phyloP scores from a whole-genome alignment of 1,140 invertebrate genomes.

The Caenorhabditis briggsae region DNA sequence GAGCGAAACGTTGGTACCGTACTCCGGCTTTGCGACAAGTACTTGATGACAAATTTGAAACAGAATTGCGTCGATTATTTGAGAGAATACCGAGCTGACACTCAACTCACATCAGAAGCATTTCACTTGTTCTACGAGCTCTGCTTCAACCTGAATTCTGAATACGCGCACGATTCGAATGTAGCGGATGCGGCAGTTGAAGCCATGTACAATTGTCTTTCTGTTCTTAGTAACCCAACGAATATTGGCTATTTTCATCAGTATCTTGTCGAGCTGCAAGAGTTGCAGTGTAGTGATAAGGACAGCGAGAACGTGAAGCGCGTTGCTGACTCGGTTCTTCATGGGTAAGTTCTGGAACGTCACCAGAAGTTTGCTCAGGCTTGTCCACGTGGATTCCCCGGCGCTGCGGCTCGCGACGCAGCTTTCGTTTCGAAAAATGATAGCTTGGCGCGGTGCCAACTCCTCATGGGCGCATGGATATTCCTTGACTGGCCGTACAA shows the following conservation, averaged over 20 bases:
- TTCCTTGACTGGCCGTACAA: no score
- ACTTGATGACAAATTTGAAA: slow-evolving; percentile 23
- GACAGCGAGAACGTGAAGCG: background rate
- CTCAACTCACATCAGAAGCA: background rate
- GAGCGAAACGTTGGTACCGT: slow-evolving; percentile 31
- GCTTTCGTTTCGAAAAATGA: no score
- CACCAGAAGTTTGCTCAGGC: no score
- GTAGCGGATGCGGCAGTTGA: slow-evolving; percentile 8
- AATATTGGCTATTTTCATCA: background rate
- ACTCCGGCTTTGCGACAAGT: slow-evolving; percentile 24
- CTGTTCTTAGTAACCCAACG: background rate
- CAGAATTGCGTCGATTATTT: slow-evolving; percentile 5
- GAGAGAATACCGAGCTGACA: slow-evolving; percentile 3
- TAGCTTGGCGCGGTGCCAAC: no score
- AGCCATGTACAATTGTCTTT: slow-evolving; percentile 20
- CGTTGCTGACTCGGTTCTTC: slow-evolving; percentile 11
- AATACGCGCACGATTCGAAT: background rate
- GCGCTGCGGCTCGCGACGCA: no score
- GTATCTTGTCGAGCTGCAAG: background rate
- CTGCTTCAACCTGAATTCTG: slow-evolving; percentile 15
- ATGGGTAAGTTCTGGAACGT: background rate
- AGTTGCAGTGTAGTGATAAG: background rate
- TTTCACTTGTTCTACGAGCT: slow-evolving; percentile 36
- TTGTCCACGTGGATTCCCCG: no score
- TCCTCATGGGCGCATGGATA: no score